phyloP scores from a whole-genome alignment of 2,797 vertebrate species.

The Diplodus sargus region DNA sequence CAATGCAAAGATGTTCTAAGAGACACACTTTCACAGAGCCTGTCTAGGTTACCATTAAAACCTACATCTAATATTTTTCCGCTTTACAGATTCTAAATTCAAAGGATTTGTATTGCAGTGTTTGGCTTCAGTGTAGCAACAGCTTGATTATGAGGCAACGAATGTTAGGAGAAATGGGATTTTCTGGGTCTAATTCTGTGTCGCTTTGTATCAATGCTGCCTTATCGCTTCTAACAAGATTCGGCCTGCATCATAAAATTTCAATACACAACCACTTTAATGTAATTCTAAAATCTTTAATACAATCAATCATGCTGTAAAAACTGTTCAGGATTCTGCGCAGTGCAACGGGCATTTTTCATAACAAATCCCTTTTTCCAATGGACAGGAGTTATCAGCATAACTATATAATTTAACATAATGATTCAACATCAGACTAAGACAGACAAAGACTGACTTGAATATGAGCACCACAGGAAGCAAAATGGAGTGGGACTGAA shows the following conservation, averaged over 20 bases:
- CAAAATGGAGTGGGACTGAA: conserved; percentile 28
- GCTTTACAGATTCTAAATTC: conserved; percentile 13
- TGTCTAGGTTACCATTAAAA: conserved; percentile 14
- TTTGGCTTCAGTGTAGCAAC: conserved; percentile 37
- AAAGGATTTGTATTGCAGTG: conserved; percentile 19
- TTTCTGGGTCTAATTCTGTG: conserved; percentile 54
- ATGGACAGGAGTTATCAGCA: conserved; percentile 57
- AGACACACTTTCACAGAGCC: background rate
- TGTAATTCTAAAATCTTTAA: conserved; percentile 47
- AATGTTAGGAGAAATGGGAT: conserved; percentile 63
- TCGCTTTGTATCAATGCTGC: conserved; percentile 40
- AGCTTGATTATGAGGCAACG: conserved; percentile 45
- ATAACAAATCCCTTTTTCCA: conserved; percentile 51
- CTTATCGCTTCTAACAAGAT: conserved; percentile 57
- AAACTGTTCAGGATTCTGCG: conserved; percentile 38
- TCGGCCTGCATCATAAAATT: conserved; percentile 36
- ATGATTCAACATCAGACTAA: conserved; percentile 65
- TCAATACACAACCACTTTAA: conserved; percentile 33
- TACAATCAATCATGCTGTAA: conserved; percentile 31
- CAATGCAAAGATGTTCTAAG: conserved; percentile 9
- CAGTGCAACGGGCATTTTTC: conserved; percentile 40
- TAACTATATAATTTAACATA: conserved; percentile 65
- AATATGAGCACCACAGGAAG: conserved; percentile 47
- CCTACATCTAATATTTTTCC: conserved; percentile 21
- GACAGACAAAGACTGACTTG: conserved; percentile 52